Evolutionary conservation across 2,797 vertebrate genomes (phyloP).

Genomic region (Danio albolineatus): DNA sequence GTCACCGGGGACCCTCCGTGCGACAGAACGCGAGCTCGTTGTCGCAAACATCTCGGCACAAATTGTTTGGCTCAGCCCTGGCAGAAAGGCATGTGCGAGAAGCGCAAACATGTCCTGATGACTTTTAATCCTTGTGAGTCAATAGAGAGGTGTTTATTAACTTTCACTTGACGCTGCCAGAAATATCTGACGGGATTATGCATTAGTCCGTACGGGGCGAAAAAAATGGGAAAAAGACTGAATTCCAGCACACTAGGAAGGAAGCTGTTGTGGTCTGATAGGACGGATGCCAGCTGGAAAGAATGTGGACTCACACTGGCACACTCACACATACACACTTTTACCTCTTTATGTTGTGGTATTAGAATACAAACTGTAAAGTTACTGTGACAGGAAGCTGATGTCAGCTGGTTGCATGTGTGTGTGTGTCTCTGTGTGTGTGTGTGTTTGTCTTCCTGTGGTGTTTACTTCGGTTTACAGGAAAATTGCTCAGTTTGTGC

Average conservation of each 20-base stretch:
- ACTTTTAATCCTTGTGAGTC: conserved; percentile 77
- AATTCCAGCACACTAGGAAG: conserved; percentile 74
- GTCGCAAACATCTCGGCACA: conserved; percentile 71
- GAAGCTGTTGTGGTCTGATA: conserved; percentile 79
- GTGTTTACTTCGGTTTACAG: conserved; percentile 47
- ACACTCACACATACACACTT: conserved; percentile 37
- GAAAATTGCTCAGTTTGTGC: conserved; percentile 25
- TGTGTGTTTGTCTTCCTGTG: neutral
- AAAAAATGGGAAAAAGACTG: conserved; percentile 60
- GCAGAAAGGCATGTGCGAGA: conserved; percentile 70
- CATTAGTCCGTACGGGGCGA: conserved; percentile 63
- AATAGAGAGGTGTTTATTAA: conserved; percentile 73
- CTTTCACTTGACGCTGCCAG: conserved; percentile 69
- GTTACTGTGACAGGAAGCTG: conserved; percentile 55
- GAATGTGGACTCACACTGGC: conserved; percentile 47
- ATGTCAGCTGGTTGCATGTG: conserved; percentile 52
- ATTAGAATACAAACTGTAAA: conserved; percentile 51
- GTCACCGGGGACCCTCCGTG: conserved; percentile 43
- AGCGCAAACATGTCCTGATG: conserved; percentile 76
- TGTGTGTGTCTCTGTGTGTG: no score
- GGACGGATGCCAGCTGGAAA: conserved; percentile 77
- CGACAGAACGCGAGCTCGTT: conserved; percentile 58
- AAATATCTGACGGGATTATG: conserved; percentile 70
- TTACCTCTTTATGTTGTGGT: conserved; percentile 57
- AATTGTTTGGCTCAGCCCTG: conserved; percentile 67